phyloP scores from a whole-genome alignment of 2,797 vertebrate species.

The Mus caroli region DNA sequence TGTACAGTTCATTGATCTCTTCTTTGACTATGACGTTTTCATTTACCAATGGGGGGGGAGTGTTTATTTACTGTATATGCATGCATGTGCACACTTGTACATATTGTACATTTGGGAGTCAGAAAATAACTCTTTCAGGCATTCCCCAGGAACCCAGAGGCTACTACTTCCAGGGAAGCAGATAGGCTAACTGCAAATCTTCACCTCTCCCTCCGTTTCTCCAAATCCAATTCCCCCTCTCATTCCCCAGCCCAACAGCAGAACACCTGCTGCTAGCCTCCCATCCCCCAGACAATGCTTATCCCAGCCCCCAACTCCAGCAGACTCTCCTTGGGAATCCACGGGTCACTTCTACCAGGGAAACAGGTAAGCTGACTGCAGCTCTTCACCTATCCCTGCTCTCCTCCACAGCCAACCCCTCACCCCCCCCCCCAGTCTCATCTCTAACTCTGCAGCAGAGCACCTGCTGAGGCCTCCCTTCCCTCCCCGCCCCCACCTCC shows the following conservation, averaged over 20 bases:
- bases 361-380: neutral
- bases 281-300: neutral
- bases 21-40: neutral
- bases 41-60: neutral
- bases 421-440: neutral
- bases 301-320: slow-evolving; percentile 3
- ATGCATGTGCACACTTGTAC: neutral
- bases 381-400: neutral
- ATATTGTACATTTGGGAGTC: neutral
- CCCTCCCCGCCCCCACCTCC: neutral
- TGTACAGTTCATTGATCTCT: neutral
- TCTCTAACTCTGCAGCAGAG: neutral
- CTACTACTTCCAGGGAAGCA: neutral
- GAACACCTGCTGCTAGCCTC: neutral
- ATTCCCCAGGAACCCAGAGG: neutral
- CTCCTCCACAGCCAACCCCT: neutral
- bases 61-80: neutral
- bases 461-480: neutral
- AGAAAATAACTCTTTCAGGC: neutral
- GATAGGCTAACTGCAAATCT: neutral
- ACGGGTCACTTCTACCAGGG: neutral
- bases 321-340: neutral
- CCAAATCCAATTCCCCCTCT: neutral
- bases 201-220: neutral
- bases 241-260: neutral